A percentile compares a stretch with the other conserved stretches of the same genome.
These are phyloP conservation scores for Myocastor coypus DNA, from an alignment of 2,113 vertebrate species.

Conservation along the genomic window DNA sequence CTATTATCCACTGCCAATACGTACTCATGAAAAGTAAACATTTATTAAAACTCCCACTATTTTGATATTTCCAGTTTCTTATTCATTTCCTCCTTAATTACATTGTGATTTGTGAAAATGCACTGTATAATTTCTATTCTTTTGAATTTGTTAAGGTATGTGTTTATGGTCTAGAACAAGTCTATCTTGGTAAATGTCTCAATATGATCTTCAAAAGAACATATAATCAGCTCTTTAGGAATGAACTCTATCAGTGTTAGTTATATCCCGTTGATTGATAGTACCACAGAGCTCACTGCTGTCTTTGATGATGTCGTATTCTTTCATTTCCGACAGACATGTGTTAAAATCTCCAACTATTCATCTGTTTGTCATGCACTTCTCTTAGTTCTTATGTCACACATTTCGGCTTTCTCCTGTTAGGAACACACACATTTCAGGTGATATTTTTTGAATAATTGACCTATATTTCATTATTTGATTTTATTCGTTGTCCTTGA, in stretches of 20 bases:
- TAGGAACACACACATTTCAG: neutral
- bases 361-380: neutral
- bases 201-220: neutral
- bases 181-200: neutral
- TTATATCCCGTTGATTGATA: neutral
- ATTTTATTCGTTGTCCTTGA: neutral
- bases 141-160: constrained; percentile 7
- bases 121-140: neutral
- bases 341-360: neutral
- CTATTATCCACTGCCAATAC: neutral
- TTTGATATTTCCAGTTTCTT: constrained; percentile 16
- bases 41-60: neutral
- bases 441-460: neutral
- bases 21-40: neutral
- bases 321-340: neutral
- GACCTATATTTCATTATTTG: neutral
- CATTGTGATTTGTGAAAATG: neutral
- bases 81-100: constrained; percentile 24
- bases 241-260: neutral
- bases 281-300: neutral
- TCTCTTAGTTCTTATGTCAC: neutral
- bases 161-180: constrained; percentile 4
- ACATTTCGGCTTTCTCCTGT: neutral
- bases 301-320: neutral
- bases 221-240: neutral